phyloP scores from a whole-genome alignment of 1,140 invertebrate species.

The Brevipalpus yothersi region DNA sequence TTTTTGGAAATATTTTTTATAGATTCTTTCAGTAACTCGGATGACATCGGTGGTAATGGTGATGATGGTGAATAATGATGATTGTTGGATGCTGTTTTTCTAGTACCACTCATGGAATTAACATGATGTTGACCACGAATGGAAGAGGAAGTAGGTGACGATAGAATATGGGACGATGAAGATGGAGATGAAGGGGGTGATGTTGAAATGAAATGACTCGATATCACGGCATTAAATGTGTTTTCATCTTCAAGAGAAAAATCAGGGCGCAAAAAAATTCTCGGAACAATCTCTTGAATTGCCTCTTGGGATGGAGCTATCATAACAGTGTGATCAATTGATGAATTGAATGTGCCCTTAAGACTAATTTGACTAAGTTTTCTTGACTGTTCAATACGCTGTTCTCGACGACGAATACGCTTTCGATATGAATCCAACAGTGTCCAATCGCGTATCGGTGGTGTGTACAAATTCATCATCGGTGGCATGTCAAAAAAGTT shows the following conservation, averaged over 20 bases:
- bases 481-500: constrained; percentile 56
- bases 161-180: too few relatives aligned
- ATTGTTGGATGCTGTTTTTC: neutral
- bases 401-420: constrained; percentile 18
- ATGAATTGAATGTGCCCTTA: neutral
- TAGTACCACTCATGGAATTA: neutral
- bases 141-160: constrained; percentile 1
- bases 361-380: constrained; percentile 8
- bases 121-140: neutral
- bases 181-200: neutral
- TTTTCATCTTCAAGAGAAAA: constrained; percentile 54
- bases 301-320: neutral
- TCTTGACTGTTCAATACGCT: constrained; percentile 21
- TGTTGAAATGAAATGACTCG: constrained; percentile 17
- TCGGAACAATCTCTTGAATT: neutral
- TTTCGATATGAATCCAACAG: neutral
- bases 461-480: constrained; percentile 28
- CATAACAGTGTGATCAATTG: neutral
- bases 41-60: constrained; percentile 22
- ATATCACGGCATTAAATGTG: constrained; percentile 69
- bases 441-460: neutral
- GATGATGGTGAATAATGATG: constrained; percentile 33
- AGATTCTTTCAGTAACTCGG: neutral
- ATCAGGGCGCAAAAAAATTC: constrained; percentile 32
- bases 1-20: neutral